Conservation (phyloP, 53 echinoderm and acorn worm species). For the Glandiceps talaboti region DNA sequence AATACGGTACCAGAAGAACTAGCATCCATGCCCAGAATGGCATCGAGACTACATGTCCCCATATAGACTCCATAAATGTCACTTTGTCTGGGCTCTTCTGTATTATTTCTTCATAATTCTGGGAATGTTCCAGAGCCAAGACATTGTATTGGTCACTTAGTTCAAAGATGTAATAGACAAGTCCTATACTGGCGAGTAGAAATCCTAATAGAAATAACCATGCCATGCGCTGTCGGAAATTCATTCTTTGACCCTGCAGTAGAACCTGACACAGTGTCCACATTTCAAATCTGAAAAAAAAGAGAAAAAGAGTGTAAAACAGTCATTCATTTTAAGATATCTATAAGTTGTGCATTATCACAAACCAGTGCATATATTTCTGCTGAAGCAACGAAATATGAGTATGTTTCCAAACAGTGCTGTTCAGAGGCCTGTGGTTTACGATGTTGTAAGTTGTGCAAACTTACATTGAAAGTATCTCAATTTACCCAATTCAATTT, state of each 20-base stretch:
- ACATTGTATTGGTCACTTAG: constrained; percentile 91
- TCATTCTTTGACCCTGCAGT: not conserved
- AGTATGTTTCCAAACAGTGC: too few species aligned
- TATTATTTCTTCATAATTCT: constrained; percentile 46
- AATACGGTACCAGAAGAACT: constrained; percentile 67
- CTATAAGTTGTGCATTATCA: too few species aligned
- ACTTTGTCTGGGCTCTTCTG: constrained; percentile 48
- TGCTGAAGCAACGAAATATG: too few species aligned
- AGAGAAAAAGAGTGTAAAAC: too few species aligned
- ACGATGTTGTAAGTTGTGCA: too few species aligned
- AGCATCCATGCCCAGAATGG: constrained; percentile 86
- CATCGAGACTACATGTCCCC: constrained; percentile 45
- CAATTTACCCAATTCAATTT: too few species aligned
- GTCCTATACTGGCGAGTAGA: constrained; percentile 38
- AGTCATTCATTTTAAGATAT: too few species aligned
- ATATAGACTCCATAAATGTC: constrained; percentile 53
- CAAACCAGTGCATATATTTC: too few species aligned
- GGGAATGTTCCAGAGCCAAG: constrained; percentile 57
- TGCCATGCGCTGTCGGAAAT: constrained; percentile 6
- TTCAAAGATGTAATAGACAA: constrained; percentile 88
- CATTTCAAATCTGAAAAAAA: not conserved
- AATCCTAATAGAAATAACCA: constrained; percentile 55
- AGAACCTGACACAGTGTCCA: not conserved
- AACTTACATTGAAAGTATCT: too few species aligned
- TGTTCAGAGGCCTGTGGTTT: too few species aligned